A percentile compares a stretch with the other conserved stretches of the same genome.
Evolutionary conservation across 2,888 invertebrate species (phyloP).

Genomic region (Drosophila nr. fundita): DNA sequence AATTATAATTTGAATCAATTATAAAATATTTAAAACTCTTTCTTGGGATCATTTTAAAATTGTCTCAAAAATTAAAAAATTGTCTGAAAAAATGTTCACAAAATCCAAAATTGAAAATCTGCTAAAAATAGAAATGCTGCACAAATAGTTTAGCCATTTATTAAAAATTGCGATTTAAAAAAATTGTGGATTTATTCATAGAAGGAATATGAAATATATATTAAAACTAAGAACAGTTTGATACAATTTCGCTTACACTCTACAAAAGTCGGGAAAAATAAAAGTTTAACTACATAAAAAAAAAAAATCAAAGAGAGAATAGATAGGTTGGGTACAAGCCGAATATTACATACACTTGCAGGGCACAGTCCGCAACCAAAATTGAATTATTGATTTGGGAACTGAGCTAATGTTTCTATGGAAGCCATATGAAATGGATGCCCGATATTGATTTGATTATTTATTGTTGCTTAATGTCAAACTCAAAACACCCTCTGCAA

Average conservation of each 20-base stretch:
- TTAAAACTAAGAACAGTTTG: slow-evolving; percentile 69
- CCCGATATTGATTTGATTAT: background rate
- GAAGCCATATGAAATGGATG: background rate
- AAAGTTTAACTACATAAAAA: slow-evolving; percentile 7
- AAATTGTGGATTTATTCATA: slow-evolving; percentile 68
- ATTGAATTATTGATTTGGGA: background rate
- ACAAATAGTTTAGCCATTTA: background rate
- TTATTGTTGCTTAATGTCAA: background rate
- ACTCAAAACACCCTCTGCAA: background rate
- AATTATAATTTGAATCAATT: background rate
- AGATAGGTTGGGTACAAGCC: background rate
- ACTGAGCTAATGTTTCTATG: background rate
- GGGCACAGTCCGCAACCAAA: background rate
- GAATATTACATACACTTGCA: background rate
- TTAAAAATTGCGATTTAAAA: slow-evolving; percentile 27
- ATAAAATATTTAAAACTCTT: background rate
- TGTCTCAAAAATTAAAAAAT: background rate
- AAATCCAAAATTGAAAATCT: background rate
- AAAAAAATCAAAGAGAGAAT: slow-evolving; percentile 2
- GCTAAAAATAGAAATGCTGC: background rate
- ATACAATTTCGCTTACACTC: slow-evolving; percentile 70
- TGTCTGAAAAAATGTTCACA: too few relatives aligned
- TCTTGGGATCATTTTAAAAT: background rate
- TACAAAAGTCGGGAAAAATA: slow-evolving; percentile 34
- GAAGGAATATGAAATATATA: slow-evolving; percentile 47